Conservation (phyloP, 2,113 vertebrate species). For the Plecturocebus donacophilus region DNA sequence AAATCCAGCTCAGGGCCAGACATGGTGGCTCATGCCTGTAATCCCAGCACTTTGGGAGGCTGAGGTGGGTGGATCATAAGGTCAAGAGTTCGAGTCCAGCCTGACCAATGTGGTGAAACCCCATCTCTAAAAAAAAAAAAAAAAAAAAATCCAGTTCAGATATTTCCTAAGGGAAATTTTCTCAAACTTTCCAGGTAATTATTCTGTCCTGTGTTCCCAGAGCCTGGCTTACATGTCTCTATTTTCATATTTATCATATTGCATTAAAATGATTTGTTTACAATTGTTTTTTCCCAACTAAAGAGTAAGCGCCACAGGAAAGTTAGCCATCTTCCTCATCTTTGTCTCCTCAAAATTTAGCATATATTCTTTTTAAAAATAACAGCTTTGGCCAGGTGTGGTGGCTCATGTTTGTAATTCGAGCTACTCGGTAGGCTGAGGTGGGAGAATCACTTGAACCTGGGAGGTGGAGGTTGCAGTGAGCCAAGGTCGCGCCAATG, state of each 20-base stretch:
- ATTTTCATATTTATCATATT: not conserved
- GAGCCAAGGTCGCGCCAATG: no score
- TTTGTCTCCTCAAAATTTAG: not conserved
- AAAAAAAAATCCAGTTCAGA: not conserved
- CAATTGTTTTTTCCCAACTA: not conserved
- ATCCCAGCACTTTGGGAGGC: no score
- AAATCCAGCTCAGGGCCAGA: not conserved
- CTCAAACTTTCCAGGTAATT: not conserved
- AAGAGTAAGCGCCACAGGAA: not conserved
- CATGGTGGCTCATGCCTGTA: no score
- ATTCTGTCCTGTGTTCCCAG: not conserved
- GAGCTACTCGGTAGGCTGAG: no score
- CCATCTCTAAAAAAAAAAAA: no score
- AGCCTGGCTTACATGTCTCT: not conserved
- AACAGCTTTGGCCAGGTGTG: no score
- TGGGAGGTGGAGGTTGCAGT: no score
- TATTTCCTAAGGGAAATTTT: constrained; percentile 9
- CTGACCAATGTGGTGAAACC: no score
- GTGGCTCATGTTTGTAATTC: no score
- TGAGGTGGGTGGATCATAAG: no score
- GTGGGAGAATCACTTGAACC: no score
- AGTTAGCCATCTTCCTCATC: not conserved
- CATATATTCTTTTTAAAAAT: not conserved
- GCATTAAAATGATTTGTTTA: constrained; percentile 7
- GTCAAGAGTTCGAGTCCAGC: no score